These are phyloP conservation scores for Ylistrum balloti DNA, from an alignment of 1,140 invertebrate genomes.

Conservation along the genomic window DNA sequence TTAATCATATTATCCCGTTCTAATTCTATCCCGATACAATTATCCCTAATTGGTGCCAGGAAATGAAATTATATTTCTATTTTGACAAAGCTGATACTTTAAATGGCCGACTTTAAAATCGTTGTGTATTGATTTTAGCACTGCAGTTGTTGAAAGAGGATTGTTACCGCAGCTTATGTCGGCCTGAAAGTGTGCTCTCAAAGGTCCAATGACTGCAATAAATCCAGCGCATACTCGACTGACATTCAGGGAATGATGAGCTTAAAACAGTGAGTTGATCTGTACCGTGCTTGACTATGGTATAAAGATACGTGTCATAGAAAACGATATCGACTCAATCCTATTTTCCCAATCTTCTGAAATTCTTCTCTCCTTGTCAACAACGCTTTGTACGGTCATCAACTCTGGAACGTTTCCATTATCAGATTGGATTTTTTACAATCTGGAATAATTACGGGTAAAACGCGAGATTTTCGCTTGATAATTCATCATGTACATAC, in stretches of 20 bases:
- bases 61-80: neutral
- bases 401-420: too few species aligned
- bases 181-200: neutral
- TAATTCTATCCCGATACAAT: neutral
- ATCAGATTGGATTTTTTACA: too few species aligned
- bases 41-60: neutral
- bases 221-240: neutral
- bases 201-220: neutral
- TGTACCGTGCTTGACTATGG: too few species aligned
- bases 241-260: neutral
- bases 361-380: too few species aligned
- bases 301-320: too few species aligned
- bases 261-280: too few species aligned
- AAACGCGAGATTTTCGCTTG: too few species aligned
- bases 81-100: slow-evolving; percentile 12
- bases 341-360: too few species aligned
- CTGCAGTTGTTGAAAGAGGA: neutral
- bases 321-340: too few species aligned
- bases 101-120: neutral
- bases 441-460: too few species aligned
- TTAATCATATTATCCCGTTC: neutral
- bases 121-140: neutral
- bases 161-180: slow-evolving; percentile 18
- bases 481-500: too few species aligned
- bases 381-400: too few species aligned